phyloP scores from a whole-genome alignment of 2,113 vertebrate species.

The Albula goreensis region DNA sequence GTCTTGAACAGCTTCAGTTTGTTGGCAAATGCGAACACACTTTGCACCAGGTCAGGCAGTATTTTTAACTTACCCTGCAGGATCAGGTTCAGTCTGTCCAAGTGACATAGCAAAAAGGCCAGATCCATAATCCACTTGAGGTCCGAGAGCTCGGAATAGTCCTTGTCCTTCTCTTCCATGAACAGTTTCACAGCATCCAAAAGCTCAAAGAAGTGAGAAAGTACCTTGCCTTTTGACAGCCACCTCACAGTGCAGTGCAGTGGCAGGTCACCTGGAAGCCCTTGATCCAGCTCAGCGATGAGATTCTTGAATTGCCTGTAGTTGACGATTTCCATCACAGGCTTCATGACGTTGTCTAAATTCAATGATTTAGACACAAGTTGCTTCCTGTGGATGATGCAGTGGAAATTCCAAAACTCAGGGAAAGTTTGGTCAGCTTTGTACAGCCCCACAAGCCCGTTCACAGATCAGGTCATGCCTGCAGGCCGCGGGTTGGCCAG shows the following conservation, averaged over 20 bases:
- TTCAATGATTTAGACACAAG: too few species aligned
- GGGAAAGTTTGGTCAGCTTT: constrained; percentile 43
- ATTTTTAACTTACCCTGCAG: constrained; percentile 45
- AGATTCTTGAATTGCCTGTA: constrained; percentile 23
- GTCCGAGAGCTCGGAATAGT: constrained; percentile 33
- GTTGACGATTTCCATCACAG: too few species aligned
- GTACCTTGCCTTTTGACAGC: constrained; percentile 40
- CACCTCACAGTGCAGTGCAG: constrained; percentile 42
- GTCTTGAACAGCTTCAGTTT: constrained; percentile 9
- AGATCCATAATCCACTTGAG: constrained; percentile 42
- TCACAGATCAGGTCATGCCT: constrained; percentile 28
- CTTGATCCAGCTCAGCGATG: too few species aligned
- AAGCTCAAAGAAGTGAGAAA: constrained; percentile 40
- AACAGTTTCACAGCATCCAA: constrained; percentile 39
- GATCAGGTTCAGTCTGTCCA: constrained; percentile 45
- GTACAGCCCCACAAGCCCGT: constrained; percentile 42
- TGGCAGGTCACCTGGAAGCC: constrained; percentile 34
- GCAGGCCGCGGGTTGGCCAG: background rate
- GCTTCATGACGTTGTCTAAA: constrained; percentile 18
- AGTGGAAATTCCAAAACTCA: background rate
- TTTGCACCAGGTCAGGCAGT: constrained; percentile 44
- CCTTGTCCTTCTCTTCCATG: constrained; percentile 38
- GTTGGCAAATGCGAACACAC: constrained; percentile 14
- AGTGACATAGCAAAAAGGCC: constrained; percentile 6
- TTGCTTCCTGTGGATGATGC: too few species aligned